Base-by-base conservation (phyloP, 1,140 invertebrate genomes). In the Aphelenchoides besseyi region DNA sequence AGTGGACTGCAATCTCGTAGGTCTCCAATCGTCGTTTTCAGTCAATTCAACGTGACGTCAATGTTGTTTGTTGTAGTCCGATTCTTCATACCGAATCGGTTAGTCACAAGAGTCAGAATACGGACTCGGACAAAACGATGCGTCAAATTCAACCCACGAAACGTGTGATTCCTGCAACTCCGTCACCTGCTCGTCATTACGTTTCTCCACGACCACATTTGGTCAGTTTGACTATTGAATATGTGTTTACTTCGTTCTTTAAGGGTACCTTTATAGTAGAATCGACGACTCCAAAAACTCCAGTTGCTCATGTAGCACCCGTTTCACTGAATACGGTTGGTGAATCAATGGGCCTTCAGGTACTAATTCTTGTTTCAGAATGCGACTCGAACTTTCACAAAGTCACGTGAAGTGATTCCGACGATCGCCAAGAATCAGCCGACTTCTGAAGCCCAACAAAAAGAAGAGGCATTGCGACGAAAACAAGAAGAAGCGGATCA, bases 401-500 rank as follows among this genome's bases (percentile, higher is more conserved):
- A 48, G 41, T 23, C 41, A 23, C 41, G 41, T 23, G 41, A 48
- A 48, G 41, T 23, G 41, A 48, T 16, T n/a, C n/a, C n/a, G 41
- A 48, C 12, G 12, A 12, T 23, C 41, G 41, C 41, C 41, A 12
- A 23, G 23, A 12, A 23, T 48, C 41, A 23, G 23, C 41, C 41
- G 41, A 23, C 41, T 48, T 12, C n/a, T n/a, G 41, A 48, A n/a
- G 41, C 41, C 41, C 12, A 48, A n/a, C 41, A n/a, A n/a, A 33
- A 70, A 18, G 16, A 41, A 53, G 33, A 71, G 26, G 54, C 68
- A 9, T n/a, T 36, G 23, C 41, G 29, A 66, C 12, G 9, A 48
- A 61, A 72, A 33, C 23, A 55, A 23, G 41, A 73, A 26, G 36
- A 30, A 12, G 70, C 16, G 16, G 69, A 33, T n/a, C 33, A n/a